These are phyloP conservation scores for Drosophila biarmipes DNA, from an alignment of 1,140 invertebrate genomes.

Conservation along the genomic window DNA sequence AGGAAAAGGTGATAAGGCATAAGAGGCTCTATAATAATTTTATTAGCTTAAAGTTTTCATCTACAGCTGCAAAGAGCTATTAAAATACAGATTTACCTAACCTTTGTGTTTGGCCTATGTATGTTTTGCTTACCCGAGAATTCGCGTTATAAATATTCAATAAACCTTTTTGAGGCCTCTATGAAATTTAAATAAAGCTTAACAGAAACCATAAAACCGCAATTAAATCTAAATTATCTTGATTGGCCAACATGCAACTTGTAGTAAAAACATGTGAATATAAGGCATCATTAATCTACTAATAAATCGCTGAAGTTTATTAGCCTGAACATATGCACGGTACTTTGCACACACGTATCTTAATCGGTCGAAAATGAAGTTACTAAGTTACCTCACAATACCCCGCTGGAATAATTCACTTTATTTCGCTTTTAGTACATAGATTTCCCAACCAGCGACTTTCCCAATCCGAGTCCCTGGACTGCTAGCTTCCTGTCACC, in stretches of 20 bases:
- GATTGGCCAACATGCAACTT: background rate
- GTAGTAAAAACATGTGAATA: constrained; percentile 2
- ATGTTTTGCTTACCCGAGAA: background rate
- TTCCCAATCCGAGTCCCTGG: constrained; percentile 41
- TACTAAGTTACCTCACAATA: constrained; percentile 13
- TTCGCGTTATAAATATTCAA: background rate
- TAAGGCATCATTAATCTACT: background rate
- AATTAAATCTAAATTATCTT: constrained; percentile 4
- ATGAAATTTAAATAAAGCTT: background rate
- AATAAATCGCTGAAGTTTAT: constrained; percentile 7
- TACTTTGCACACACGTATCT: background rate
- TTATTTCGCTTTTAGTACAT: constrained; percentile 18
- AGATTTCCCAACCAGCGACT: constrained; percentile 25
- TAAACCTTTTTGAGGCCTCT: background rate
- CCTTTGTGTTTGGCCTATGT: background rate
- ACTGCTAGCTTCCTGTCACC: constrained; percentile 41
- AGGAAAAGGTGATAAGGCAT: constrained; percentile 13
- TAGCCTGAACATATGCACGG: background rate
- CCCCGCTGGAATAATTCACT: constrained; percentile 24
- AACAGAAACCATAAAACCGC: background rate
- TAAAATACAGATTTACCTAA: too few relatives aligned
- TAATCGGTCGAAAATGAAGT: constrained; percentile 6
- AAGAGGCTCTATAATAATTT: constrained; percentile 1
- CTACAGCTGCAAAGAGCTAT: background rate
- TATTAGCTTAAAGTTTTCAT: background rate